These are phyloP conservation scores for Tetrax tetrax DNA, from an alignment of 2,113 vertebrate genomes.

Conservation along the genomic window DNA sequence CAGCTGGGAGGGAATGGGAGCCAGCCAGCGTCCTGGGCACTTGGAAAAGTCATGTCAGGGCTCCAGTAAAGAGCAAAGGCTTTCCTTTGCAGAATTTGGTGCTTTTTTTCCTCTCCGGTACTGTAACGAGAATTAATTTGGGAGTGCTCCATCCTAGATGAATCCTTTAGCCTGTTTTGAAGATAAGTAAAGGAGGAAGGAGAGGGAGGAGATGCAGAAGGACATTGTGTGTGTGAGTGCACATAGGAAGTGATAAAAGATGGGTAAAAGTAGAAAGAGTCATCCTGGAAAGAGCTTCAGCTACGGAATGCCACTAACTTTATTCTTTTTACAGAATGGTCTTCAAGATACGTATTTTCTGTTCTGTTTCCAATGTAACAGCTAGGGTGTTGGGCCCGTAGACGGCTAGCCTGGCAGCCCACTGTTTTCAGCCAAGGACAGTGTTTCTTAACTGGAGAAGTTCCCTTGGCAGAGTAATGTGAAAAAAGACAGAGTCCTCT, in stretches of 20 bases:
- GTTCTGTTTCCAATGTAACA: background rate
- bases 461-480: background rate
- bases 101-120: background rate
- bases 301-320: background rate
- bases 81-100: background rate
- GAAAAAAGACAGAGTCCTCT: background rate
- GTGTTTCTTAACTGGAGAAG: background rate
- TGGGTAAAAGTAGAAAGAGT: background rate
- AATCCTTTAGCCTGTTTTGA: background rate
- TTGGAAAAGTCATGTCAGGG: background rate
- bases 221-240: background rate
- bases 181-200: background rate
- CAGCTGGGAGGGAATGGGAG: background rate
- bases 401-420: background rate
- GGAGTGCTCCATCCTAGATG: background rate
- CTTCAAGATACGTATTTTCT: background rate
- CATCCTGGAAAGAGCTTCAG: background rate
- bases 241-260: background rate
- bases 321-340: background rate
- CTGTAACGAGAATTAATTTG: background rate
- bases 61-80: background rate
- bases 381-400: background rate
- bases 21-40: background rate
- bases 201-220: background rate
- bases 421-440: background rate